phyloP scores from a whole-genome alignment of 2,888 invertebrate genomes.

The Epirrita christyi region DNA sequence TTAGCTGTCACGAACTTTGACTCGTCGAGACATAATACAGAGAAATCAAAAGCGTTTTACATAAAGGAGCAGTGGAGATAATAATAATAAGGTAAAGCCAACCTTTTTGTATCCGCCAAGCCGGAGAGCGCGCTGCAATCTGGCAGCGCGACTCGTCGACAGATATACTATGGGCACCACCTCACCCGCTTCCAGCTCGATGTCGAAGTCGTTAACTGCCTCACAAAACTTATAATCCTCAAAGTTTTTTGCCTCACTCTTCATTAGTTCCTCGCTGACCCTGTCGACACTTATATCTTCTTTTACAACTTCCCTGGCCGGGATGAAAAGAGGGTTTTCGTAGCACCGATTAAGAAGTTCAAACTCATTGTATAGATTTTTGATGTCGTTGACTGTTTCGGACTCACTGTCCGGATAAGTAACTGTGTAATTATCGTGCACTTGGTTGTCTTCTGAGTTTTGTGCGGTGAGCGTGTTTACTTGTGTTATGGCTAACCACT shows the following conservation, averaged over 20 bases:
- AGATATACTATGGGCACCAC: constrained; percentile 79
- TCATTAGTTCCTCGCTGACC: constrained; percentile 68
- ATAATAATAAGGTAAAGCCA: constrained; percentile 41
- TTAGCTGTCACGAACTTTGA: constrained; percentile 54
- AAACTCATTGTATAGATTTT: constrained; percentile 50
- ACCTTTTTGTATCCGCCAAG: constrained; percentile 86
- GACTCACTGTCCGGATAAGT: constrained; percentile 65
- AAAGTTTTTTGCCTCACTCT: constrained; percentile 69
- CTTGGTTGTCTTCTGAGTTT: constrained; percentile 53
- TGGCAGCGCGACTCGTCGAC: constrained; percentile 79
- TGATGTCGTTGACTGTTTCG: constrained; percentile 50
- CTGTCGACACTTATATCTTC: constrained; percentile 64
- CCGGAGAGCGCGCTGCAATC: constrained; percentile 81
- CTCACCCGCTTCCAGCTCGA: constrained; percentile 71
- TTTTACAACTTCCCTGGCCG: constrained; percentile 66
- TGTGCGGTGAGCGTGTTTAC: constrained; percentile 53
- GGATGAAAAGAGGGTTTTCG: constrained; percentile 72
- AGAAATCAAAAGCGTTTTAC: constrained; percentile 41
- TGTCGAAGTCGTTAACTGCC: constrained; percentile 78
- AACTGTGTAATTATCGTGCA: constrained; percentile 65
- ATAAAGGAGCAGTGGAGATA: constrained; percentile 36
- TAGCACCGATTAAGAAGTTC: constrained; percentile 62
- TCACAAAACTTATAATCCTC: constrained; percentile 77
- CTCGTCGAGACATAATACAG: constrained; percentile 37
- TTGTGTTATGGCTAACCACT: constrained; percentile 61